Percentiles rank a stretch among this genome's conserved stretches.
Evolutionary conservation across 2,888 invertebrate species (phyloP).

Genomic region (Sycophila texana): DNA sequence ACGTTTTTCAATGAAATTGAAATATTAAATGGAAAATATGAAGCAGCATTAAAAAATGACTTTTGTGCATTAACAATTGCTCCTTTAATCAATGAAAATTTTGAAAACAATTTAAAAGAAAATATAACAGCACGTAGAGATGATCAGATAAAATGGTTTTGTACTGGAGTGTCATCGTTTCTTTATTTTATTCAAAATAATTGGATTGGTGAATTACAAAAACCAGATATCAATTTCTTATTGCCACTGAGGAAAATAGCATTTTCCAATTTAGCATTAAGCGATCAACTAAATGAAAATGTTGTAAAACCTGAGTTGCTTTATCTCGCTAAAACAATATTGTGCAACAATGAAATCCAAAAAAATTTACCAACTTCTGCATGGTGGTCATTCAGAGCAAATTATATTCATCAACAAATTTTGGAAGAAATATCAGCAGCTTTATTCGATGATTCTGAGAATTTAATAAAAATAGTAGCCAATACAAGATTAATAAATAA

Average conservation of each 20-base stretch:
- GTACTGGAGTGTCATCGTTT: conserved; percentile 81
- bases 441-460: conserved; percentile 80
- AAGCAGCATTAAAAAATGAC: conserved; percentile 44
- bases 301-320: conserved; percentile 67
- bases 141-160: conserved; percentile 72
- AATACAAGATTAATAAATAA: conserved; percentile 58
- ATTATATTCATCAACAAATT: conserved; percentile 85
- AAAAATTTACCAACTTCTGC: conserved; percentile 77
- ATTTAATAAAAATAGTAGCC: conserved; percentile 74
- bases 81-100: conserved; percentile 41
- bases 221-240: conserved; percentile 66
- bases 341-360: conserved; percentile 72
- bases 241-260: conserved; percentile 64
- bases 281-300: conserved; percentile 72
- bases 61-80: conserved; percentile 37
- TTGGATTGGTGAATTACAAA: conserved; percentile 85
- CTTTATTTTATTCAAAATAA: conserved; percentile 87
- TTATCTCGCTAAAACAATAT: conserved; percentile 74
- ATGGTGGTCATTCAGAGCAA: conserved; percentile 83
- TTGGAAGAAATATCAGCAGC: conserved; percentile 85
- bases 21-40: conserved; percentile 55
- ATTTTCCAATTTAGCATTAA: conserved; percentile 68
- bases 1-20: conserved; percentile 75
- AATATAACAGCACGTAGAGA: conserved; percentile 55
- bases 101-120: conserved; percentile 57